phyloP scores from a whole-genome alignment of 2,888 invertebrate species.

The Dolichomitus sp. region DNA sequence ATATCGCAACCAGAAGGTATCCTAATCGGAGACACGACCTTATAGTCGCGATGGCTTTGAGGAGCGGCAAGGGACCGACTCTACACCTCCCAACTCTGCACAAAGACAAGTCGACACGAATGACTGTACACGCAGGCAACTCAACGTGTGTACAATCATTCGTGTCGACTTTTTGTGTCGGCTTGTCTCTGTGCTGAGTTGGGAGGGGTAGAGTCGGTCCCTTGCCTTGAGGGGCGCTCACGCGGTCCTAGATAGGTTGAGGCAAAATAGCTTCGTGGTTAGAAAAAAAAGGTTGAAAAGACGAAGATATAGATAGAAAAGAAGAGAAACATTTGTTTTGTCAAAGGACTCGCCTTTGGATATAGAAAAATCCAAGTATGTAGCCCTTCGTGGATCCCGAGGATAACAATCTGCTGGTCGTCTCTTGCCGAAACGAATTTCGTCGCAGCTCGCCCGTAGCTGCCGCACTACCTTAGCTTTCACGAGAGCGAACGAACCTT shows the following conservation, averaged over 20 bases:
- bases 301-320: not conserved
- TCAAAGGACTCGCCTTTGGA: not conserved
- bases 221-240: not conserved
- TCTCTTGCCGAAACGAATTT: slow-evolving; percentile 11
- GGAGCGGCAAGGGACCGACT: no score
- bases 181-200: no score
- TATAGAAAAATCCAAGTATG: not conserved
- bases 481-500: not conserved
- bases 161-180: no score
- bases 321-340: not conserved
- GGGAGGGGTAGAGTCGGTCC: no score
- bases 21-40: not conserved
- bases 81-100: no score
- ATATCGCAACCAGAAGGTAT: not conserved
- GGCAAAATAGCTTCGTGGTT: not conserved
- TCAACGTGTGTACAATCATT: no score
- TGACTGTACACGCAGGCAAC: no score
- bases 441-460: not conserved
- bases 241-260: not conserved
- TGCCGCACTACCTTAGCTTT: not conserved
- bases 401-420: slow-evolving; percentile 9
- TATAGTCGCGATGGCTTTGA: not conserved
- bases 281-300: not conserved
- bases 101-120: no score
- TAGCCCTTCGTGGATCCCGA: not conserved